Base-by-base conservation (phyloP, 2,797 vertebrate genomes). In the Sebastes kiyomatsui region DNA sequence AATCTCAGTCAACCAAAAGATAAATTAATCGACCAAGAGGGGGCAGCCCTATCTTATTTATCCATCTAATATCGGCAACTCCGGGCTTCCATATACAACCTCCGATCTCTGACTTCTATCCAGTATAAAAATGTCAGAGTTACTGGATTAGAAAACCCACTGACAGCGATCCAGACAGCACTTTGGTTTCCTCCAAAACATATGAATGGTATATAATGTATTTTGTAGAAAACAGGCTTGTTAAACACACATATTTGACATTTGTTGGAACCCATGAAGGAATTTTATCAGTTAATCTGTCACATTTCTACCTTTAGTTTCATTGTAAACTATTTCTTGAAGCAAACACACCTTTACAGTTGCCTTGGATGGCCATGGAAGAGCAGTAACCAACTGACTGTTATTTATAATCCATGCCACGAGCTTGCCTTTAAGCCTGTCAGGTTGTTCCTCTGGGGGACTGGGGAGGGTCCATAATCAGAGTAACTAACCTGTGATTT, bases 401-500 rank as follows among this genome's bases (percentile, higher is more conserved):
- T 85, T 86, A 82, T 90, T 90, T 86, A 83, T 77, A 72, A 90
- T 86, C 86, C 77, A 85, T 58, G 67, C 55, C 85, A 82, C 78
- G 58, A 33, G 86, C 58, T 73, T 30, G 59, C 68, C 86, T 87
- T 72, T 69, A 74, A 91, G 82, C 75, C 78, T 64, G 80, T 80
- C 86, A 85, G 75, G 32, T 55, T 81, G 70, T 81, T 80, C 52
- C 86, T 84, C 89, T 9, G 1, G 20, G 80, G 82, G 80, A 85
- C 33, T 52, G 83, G 80, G 76, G 22, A 67, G 71, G 81, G 89
- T 86, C 83, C 76, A 86, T 92, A 89, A 91, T 90, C 86, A 89
- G 87, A 91, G 87, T 82, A 89, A 87, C 80, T 85, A 91, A 90
- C 87, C 83, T 88, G 87, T 92, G 90, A 93, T 94, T 92, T 88